These are phyloP conservation scores for Hyppa rectilinea DNA, from an alignment of 2,888 invertebrate genomes.

Conservation along the genomic window DNA sequence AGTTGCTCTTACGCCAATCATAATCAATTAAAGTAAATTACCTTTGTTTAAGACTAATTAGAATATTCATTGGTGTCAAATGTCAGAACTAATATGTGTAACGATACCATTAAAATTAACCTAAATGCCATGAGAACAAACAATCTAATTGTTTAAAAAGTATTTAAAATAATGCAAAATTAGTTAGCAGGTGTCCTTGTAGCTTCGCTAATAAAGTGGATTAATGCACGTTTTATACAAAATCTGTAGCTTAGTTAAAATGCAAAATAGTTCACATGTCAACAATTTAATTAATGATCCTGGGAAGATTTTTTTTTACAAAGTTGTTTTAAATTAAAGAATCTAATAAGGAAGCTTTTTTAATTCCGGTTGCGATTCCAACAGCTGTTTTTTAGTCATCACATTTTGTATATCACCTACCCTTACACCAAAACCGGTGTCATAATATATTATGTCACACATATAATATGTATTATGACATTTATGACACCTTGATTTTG, in stretches of 20 bases:
- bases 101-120: conserved; percentile 31
- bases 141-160: conserved; percentile 9
- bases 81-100: conserved; percentile 39
- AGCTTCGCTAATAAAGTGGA: not conserved
- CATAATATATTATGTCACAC: no score
- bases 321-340: not conserved
- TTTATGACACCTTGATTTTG: no score
- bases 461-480: no score
- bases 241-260: not conserved
- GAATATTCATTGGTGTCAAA: conserved; percentile 44
- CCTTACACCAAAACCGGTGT: no score
- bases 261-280: conserved; percentile 32
- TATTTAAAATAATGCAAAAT: conserved; percentile 16
- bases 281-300: conserved; percentile 8
- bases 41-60: conserved; percentile 1
- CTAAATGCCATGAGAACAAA: conserved; percentile 10
- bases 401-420: no score
- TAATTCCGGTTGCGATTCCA: not conserved
- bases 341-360: not conserved
- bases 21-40: conserved; percentile 3
- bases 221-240: not conserved
- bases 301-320: conserved; percentile 7
- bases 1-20: conserved; percentile 1
- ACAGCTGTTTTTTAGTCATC: not conserved
- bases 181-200: not conserved